A percentile compares a stretch with the other conserved stretches of the same genome.
phyloP scores from a whole-genome alignment of 2,113 vertebrate species.

The Ictidomys tridecemlineatus region DNA sequence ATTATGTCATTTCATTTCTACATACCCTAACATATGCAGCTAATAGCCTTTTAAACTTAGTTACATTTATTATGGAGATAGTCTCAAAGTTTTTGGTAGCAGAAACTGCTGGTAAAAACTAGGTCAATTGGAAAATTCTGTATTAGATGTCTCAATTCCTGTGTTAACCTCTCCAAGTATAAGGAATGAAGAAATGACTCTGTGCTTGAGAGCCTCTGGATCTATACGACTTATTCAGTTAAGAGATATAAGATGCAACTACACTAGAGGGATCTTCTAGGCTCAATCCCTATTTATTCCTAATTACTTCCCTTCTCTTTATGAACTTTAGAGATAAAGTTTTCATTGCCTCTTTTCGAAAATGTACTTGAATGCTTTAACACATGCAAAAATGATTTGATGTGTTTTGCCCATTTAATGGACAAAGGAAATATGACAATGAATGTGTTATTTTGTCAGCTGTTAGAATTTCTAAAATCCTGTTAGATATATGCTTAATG shows the following conservation, averaged over 20 bases:
- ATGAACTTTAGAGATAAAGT: conserved; percentile 19
- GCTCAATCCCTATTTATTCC: not conserved
- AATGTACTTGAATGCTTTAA: conserved; percentile 30
- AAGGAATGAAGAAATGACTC: not conserved
- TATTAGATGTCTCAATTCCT: not conserved
- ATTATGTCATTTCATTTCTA: not conserved
- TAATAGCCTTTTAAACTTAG: not conserved
- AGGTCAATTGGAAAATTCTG: not conserved
- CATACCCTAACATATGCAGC: not conserved
- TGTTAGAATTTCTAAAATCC: not conserved
- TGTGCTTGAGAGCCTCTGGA: not conserved
- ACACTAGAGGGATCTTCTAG: not conserved
- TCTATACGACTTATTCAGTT: not conserved
- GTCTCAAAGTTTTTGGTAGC: not conserved
- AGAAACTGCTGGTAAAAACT: not conserved
- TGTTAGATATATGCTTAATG: not conserved
- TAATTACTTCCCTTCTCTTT: not conserved
- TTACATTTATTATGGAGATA: not conserved
- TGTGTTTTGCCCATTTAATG: not conserved
- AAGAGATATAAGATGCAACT: not conserved
- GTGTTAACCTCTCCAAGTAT: not conserved
- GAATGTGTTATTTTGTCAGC: conserved; percentile 38
- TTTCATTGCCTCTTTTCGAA: conserved; percentile 41
- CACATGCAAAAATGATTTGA: conserved; percentile 7
- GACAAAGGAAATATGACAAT: not conserved